phyloP scores from a whole-genome alignment of 1,140 invertebrate genomes.

The Phymorhynchus buccinoides region DNA sequence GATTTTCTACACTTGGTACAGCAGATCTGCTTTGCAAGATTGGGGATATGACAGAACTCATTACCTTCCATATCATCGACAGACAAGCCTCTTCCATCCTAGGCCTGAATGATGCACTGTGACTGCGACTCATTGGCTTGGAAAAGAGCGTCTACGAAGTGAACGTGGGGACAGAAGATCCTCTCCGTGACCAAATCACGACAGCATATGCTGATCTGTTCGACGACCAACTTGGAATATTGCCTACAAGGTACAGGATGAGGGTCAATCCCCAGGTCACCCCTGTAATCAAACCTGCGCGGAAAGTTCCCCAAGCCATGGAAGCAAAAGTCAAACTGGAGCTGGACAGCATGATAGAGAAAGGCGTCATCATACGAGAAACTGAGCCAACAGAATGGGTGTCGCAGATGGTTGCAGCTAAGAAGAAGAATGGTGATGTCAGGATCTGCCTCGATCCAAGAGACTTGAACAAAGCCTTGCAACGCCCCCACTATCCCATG shows the following conservation, averaged over 20 bases:
- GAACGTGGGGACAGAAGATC: too few species aligned
- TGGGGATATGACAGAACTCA: too few species aligned
- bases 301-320: slow-evolving; percentile 55
- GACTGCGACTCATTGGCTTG: too few species aligned
- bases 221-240: slow-evolving; percentile 43
- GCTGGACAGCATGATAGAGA: slow-evolving; percentile 48
- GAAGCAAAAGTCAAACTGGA: slow-evolving; percentile 44
- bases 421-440: slow-evolving; percentile 72
- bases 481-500: slow-evolving; percentile 55
- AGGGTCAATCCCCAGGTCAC: slow-evolving; percentile 49
- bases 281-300: slow-evolving; percentile 53
- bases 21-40: too few species aligned
- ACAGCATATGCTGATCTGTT: slow-evolving; percentile 48
- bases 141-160: too few species aligned
- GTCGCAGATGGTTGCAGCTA: slow-evolving; percentile 71
- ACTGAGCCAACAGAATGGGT: slow-evolving; percentile 74
- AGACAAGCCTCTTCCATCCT: too few species aligned
- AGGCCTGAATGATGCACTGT: too few species aligned
- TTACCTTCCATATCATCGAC: too few species aligned
- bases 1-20: too few species aligned
- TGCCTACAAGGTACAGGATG: slow-evolving; percentile 51
- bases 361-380: slow-evolving; percentile 52
- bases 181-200: too few species aligned
- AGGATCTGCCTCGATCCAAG: slow-evolving; percentile 76
- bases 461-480: slow-evolving; percentile 75